These are phyloP conservation scores for Mylabris phalerata DNA, from an alignment of 1,140 invertebrate genomes.

Conservation along the genomic window DNA sequence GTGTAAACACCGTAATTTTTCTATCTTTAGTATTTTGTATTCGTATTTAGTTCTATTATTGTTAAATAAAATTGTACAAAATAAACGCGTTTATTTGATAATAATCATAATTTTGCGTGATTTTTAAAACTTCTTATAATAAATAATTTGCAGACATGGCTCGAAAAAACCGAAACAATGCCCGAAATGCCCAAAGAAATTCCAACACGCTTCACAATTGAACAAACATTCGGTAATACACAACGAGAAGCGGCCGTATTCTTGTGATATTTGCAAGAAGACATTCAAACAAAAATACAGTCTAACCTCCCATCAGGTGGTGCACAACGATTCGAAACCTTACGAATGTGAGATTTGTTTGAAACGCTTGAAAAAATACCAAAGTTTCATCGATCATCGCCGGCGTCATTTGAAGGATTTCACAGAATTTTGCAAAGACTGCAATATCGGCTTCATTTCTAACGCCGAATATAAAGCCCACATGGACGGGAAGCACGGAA, in stretches of 20 bases:
- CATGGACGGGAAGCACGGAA: too few species aligned
- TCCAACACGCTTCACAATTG: slow-evolving; percentile 28
- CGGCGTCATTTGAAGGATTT: slow-evolving; percentile 52
- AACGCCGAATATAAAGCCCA: too few species aligned
- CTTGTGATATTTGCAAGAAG: slow-evolving; percentile 43
- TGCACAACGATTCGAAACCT: slow-evolving; percentile 43
- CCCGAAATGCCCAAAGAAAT: slow-evolving; percentile 34
- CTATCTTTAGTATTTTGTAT: background rate
- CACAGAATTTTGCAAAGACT: slow-evolving; percentile 1
- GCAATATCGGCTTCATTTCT: too few species aligned
- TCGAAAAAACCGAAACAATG: background rate
- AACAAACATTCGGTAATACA: slow-evolving; percentile 36
- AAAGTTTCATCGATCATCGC: too few species aligned
- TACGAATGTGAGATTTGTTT: slow-evolving; percentile 48
- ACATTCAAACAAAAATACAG: slow-evolving; percentile 42
- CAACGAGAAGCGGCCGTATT: slow-evolving; percentile 36
- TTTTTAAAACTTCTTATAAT: too few species aligned
- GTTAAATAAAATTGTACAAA: too few species aligned
- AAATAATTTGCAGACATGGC: too few species aligned
- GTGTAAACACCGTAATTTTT: background rate
- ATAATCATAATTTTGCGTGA: too few species aligned
- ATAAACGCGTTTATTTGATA: too few species aligned
- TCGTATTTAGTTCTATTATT: too few species aligned
- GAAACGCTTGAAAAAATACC: slow-evolving; percentile 24
- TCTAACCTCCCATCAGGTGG: slow-evolving; percentile 38